Conservation (phyloP, 2,797 vertebrate species). For the Toxotes lorentzi region DNA sequence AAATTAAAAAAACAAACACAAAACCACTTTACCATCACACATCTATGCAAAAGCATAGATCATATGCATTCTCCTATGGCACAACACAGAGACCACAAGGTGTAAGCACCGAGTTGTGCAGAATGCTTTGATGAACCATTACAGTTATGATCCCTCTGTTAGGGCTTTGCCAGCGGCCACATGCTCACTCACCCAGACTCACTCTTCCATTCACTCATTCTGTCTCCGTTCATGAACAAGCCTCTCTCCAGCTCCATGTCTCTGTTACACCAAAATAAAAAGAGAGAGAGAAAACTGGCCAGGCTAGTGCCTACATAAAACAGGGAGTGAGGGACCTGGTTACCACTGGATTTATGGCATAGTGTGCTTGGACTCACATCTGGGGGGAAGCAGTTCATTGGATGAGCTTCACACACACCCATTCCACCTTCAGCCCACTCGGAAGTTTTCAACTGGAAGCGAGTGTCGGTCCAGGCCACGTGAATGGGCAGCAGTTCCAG, state of each 20-base stretch:
- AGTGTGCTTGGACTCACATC: conserved; percentile 67
- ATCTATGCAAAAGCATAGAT: not conserved
- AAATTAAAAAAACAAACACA: not conserved
- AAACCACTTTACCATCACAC: not conserved
- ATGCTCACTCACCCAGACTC: conserved; percentile 40
- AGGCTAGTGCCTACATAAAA: conserved; percentile 17
- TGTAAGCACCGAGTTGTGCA: conserved; percentile 30
- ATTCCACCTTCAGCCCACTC: conserved; percentile 50
- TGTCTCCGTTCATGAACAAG: conserved; percentile 65
- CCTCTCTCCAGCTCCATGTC: conserved; percentile 21
- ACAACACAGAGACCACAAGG: conserved; percentile 14
- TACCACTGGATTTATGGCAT: conserved; percentile 67
- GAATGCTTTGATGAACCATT: conserved; percentile 54
- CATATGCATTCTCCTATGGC: too few species aligned
- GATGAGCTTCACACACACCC: conserved; percentile 62
- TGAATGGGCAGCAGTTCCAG: conserved; percentile 57
- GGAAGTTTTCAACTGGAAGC: conserved; percentile 79
- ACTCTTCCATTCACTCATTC: conserved; percentile 47
- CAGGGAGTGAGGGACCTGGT: conserved; percentile 36
- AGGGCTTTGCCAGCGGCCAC: conserved; percentile 34
- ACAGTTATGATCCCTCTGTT: conserved; percentile 41
- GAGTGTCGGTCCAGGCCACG: conserved; percentile 59
- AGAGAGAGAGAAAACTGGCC: conserved; percentile 43
- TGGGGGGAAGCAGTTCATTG: conserved; percentile 65
- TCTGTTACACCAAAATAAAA: conserved; percentile 44